Evolutionary conservation across 2,888 invertebrate genomes (phyloP).

Genomic region (Dioctria rufipes): DNA sequence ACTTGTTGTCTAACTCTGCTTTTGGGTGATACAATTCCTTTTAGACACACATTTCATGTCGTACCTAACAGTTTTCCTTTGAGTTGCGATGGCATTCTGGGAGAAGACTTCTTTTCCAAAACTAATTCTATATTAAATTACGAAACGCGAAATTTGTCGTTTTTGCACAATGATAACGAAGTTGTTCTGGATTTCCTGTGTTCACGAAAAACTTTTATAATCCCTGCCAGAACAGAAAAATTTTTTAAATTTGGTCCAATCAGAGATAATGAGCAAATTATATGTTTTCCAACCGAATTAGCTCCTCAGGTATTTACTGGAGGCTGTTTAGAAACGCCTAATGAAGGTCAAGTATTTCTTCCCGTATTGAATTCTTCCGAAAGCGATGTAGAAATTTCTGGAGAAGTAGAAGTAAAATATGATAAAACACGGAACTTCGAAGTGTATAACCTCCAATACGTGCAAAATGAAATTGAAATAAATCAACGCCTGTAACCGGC

Average conservation of each 20-base stretch:
- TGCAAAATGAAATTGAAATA: not conserved
- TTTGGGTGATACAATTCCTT: not conserved
- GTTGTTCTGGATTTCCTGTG: not conserved
- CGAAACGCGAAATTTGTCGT: not conserved
- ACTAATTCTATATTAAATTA: not conserved
- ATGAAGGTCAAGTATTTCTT: not conserved
- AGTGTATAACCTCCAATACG: not conserved
- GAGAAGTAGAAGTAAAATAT: not conserved
- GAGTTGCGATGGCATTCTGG: not conserved
- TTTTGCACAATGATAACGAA: not conserved
- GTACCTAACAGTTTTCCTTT: not conserved
- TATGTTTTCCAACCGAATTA: not conserved
- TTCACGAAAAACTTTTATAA: not conserved
- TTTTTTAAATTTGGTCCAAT: slow-evolving; percentile 4
- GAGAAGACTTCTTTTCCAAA: not conserved
- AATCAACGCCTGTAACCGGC: not conserved
- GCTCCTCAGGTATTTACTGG: not conserved
- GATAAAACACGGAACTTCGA: not conserved
- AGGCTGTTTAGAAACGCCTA: not conserved
- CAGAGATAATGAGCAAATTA: not conserved
- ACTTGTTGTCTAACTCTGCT: not conserved
- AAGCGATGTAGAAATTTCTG: not conserved
- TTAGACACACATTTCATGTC: not conserved
- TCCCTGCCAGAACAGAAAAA: slow-evolving; percentile 8
- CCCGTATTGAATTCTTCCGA: not conserved